Evolutionary conservation across 2,888 invertebrate genomes (phyloP).

Genomic region (Pyralis farinalis): DNA sequence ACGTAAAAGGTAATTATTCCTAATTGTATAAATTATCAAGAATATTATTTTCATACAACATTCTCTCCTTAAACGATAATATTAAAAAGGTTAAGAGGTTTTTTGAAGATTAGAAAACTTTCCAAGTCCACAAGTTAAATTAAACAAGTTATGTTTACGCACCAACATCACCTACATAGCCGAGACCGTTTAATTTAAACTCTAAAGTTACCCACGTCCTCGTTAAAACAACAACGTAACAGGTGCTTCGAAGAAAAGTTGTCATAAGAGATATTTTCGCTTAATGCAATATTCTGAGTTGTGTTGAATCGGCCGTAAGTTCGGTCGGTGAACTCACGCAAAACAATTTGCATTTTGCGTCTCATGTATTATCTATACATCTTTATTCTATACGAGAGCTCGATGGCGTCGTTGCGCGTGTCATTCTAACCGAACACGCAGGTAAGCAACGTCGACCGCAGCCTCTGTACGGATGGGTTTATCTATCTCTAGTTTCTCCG

Average conservation of each 20-base stretch:
- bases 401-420: too few species aligned
- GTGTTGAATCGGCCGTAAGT: slow-evolving; percentile 24
- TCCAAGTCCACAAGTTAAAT: not conserved
- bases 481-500: too few species aligned
- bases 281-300: slow-evolving; percentile 32
- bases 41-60: too few species aligned
- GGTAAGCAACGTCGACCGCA: too few species aligned
- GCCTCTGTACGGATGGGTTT: too few species aligned
- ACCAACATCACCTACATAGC: not conserved
- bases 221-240: slow-evolving; percentile 20
- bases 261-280: slow-evolving; percentile 25
- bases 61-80: too few species aligned
- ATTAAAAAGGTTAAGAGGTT: too few species aligned
- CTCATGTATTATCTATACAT: too few species aligned
- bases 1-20: too few species aligned
- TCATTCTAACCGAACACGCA: too few species aligned
- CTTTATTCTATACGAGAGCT: too few species aligned
- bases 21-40: too few species aligned
- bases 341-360: slow-evolving; percentile 33
- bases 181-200: not conserved
- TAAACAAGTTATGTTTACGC: not conserved
- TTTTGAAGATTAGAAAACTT: not conserved
- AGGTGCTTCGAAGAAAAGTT: slow-evolving; percentile 35
- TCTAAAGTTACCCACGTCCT: not conserved
- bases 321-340: slow-evolving; percentile 27